These are phyloP conservation scores for Plebejus anna DNA, from an alignment of 2,888 invertebrate genomes.

Conservation along the genomic window DNA sequence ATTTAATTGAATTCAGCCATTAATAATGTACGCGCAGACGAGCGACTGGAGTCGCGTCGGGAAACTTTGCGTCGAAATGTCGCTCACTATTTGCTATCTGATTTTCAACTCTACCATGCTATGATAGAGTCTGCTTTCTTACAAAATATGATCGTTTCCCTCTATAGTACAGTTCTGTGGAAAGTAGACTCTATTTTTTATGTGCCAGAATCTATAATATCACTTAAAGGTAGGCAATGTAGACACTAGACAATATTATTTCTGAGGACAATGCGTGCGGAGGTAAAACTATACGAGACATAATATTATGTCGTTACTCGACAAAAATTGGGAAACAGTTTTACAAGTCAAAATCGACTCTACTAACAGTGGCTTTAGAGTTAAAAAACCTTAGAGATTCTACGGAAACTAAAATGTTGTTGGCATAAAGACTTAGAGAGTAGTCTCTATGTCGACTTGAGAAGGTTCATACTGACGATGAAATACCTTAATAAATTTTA, in stretches of 20 bases:
- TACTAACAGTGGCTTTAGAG: background rate
- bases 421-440: background rate
- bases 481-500: background rate
- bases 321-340: too few relatives aligned
- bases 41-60: background rate
- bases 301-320: too few relatives aligned
- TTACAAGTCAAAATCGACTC: too few relatives aligned
- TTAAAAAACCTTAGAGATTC: background rate
- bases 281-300: too few relatives aligned
- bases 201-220: background rate
- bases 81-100: background rate
- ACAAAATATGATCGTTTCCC: background rate
- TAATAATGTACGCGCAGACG: conserved; percentile 11
- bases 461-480: background rate
- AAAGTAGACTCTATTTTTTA: background rate
- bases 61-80: background rate
- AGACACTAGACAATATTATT: background rate
- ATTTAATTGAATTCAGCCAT: conserved; percentile 19
- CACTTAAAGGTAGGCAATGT: background rate
- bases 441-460: background rate
- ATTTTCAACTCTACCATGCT: background rate
- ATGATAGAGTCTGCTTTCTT: background rate
- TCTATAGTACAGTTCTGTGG: background rate
- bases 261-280: background rate
- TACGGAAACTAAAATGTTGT: background rate